A percentile compares a stretch with the other conserved stretches of the same genome.
Conservation (phyloP, 1,140 invertebrate genomes). For the Chrysomallon squamiferum region DNA sequence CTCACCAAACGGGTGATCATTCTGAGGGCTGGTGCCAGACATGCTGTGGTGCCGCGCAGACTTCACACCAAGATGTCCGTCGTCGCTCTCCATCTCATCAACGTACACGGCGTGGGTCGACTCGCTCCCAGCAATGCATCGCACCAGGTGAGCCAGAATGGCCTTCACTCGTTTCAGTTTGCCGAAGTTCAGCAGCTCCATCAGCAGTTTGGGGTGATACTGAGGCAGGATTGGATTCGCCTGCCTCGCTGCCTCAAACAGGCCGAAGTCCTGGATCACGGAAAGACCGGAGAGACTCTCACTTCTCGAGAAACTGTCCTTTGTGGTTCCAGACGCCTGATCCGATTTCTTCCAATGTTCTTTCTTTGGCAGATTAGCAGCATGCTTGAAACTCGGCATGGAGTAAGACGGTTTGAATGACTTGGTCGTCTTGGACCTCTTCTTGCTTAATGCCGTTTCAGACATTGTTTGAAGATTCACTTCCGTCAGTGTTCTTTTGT, state of each 20-base stretch:
- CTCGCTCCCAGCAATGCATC: conserved; percentile 60
- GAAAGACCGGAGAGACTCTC: conserved; percentile 48
- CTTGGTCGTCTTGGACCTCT: conserved; percentile 26
- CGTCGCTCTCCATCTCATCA: conserved; percentile 25
- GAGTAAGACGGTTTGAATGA: conserved; percentile 37
- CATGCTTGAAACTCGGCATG: conserved; percentile 49
- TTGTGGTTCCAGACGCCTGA: conserved; percentile 14
- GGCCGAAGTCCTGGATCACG: conserved; percentile 77
- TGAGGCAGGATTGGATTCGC: conserved; percentile 96
- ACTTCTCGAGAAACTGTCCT: conserved; percentile 39
- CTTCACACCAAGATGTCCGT: not conserved
- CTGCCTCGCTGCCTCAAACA: conserved; percentile 96
- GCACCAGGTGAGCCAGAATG: conserved; percentile 94
- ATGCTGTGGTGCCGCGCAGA: conserved; percentile 21
- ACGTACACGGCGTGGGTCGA: conserved; percentile 33
- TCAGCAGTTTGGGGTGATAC: conserved; percentile 98
- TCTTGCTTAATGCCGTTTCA: conserved; percentile 12
- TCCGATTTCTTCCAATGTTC: conserved; percentile 31
- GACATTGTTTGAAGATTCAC: conserved; percentile 63
- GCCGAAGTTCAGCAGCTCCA: conserved; percentile 98
- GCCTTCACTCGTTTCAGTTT: conserved; percentile 90
- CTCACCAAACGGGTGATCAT: not conserved
- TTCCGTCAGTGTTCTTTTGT: conserved; percentile 80
- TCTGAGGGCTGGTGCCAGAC: conserved; percentile 22
- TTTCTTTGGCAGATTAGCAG: conserved; percentile 24